Evolutionary conservation across 2,888 invertebrate species (phyloP).

Genomic region (Ethmia dodecea): DNA sequence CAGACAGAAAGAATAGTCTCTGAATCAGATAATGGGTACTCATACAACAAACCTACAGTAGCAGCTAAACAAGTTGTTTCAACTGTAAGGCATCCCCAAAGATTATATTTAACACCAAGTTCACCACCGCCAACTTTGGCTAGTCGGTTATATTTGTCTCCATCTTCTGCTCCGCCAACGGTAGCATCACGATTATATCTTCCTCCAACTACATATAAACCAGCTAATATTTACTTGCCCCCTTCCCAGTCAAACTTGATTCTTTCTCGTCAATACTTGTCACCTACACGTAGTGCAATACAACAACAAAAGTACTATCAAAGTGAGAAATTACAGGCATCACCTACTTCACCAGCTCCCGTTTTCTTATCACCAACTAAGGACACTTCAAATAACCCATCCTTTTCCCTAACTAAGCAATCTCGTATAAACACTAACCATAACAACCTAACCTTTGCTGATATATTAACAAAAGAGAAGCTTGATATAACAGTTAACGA

Average conservation of each 20-base stretch:
- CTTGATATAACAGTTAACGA: constrained; percentile 56
- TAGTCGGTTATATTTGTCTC: constrained; percentile 31
- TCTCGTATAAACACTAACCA: constrained; percentile 32
- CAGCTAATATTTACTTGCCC: constrained; percentile 49
- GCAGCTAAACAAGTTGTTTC: constrained; percentile 25
- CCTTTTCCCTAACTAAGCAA: constrained; percentile 33
- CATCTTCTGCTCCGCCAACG: constrained; percentile 35
- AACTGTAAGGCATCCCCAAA: constrained; percentile 28
- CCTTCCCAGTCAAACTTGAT: constrained; percentile 30
- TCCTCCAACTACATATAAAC: constrained; percentile 50
- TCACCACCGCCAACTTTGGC: constrained; percentile 35
- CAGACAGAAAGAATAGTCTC: constrained; percentile 12
- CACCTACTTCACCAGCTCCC: constrained; percentile 32
- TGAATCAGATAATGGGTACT: constrained; percentile 13
- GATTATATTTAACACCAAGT: constrained; percentile 31
- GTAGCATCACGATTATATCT: constrained; percentile 42
- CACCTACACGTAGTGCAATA: constrained; percentile 33
- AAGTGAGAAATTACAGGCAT: constrained; percentile 33
- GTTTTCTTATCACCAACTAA: constrained; percentile 22
- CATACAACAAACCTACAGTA: constrained; percentile 28
- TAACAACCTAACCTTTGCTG: constrained; percentile 57
- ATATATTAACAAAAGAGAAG: constrained; percentile 62
- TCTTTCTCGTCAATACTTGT: constrained; percentile 45
- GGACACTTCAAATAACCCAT: constrained; percentile 24
- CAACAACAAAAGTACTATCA: constrained; percentile 31